These are phyloP conservation scores for Grallaria varia DNA, from an alignment of 2,113 vertebrate genomes.

Conservation along the genomic window DNA sequence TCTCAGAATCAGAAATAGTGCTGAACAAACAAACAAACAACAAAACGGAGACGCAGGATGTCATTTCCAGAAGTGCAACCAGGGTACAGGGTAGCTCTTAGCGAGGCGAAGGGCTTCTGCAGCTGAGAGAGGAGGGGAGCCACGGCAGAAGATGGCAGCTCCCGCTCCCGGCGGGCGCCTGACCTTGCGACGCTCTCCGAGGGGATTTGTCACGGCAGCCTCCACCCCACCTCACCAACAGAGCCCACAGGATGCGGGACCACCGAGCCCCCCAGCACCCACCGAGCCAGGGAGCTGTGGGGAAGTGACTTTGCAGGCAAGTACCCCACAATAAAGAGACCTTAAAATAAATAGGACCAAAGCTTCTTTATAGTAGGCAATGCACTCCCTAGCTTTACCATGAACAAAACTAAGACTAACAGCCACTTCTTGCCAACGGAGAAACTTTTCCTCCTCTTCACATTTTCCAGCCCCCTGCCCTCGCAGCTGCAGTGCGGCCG, in stretches of 20 bases:
- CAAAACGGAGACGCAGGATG: neutral
- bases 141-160: constrained; percentile 49
- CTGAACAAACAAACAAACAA: constrained; percentile 24
- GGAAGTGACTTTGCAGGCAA: neutral
- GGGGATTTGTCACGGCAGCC: constrained; percentile 17
- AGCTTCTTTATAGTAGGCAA: constrained; percentile 31
- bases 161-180: constrained; percentile 21
- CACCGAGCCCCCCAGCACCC: neutral
- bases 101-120: neutral
- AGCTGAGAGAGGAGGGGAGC: neutral
- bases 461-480: neutral
- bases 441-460: constrained; percentile 50
- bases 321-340: neutral
- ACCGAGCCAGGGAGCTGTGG: neutral
- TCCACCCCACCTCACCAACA: neutral
- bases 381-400: constrained; percentile 15
- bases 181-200: constrained; percentile 53
- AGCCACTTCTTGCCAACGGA: constrained; percentile 27
- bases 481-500: neutral
- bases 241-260: neutral
- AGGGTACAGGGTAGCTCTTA: neutral
- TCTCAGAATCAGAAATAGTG: constrained; percentile 25
- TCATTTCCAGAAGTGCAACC: constrained; percentile 28
- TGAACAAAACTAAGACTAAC: constrained; percentile 29
- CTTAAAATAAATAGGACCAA: constrained; percentile 5